These are phyloP conservation scores for Piezodorus guildinii DNA, from an alignment of 1,140 invertebrate species.

Conservation along the genomic window DNA sequence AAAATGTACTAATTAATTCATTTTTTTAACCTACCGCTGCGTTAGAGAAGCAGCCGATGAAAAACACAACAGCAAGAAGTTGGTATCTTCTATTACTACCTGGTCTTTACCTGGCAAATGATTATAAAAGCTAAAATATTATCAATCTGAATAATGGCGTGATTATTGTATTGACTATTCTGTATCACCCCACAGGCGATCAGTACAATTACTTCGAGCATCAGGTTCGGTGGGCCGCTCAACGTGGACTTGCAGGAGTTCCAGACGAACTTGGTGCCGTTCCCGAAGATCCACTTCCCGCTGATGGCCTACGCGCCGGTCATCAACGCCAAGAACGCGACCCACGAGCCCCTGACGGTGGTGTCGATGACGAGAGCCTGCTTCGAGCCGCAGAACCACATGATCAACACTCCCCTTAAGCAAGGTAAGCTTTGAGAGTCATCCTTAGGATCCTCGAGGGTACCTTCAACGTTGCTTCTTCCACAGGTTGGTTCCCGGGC, in stretches of 20 bases:
- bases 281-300: slow-evolving; percentile 41
- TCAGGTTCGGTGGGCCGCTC: slow-evolving; percentile 56
- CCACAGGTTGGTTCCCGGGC: slow-evolving; percentile 28
- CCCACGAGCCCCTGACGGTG: slow-evolving; percentile 39
- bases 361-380: slow-evolving; percentile 36
- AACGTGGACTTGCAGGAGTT: slow-evolving; percentile 56
- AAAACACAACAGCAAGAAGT: too few species aligned
- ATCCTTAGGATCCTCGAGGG: too few species aligned
- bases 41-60: too few species aligned
- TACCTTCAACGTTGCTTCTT: too few species aligned
- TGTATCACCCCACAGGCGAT: slow-evolving; percentile 43
- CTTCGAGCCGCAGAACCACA: slow-evolving; percentile 39
- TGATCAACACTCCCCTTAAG: slow-evolving; percentile 38
- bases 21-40: too few species aligned
- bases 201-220: slow-evolving; percentile 46
- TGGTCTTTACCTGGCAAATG: too few species aligned
- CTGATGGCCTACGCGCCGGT: slow-evolving; percentile 45
- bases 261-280: slow-evolving; percentile 51
- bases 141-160: too few species aligned
- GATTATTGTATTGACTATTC: too few species aligned
- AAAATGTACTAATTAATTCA: too few species aligned
- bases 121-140: too few species aligned
- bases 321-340: slow-evolving; percentile 40
- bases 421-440: too few species aligned
- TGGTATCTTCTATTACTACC: too few species aligned